A percentile compares a stretch with the other conserved stretches of the same genome.
phyloP scores from a whole-genome alignment of 1,140 invertebrate genomes.

The Aplysia californica region DNA sequence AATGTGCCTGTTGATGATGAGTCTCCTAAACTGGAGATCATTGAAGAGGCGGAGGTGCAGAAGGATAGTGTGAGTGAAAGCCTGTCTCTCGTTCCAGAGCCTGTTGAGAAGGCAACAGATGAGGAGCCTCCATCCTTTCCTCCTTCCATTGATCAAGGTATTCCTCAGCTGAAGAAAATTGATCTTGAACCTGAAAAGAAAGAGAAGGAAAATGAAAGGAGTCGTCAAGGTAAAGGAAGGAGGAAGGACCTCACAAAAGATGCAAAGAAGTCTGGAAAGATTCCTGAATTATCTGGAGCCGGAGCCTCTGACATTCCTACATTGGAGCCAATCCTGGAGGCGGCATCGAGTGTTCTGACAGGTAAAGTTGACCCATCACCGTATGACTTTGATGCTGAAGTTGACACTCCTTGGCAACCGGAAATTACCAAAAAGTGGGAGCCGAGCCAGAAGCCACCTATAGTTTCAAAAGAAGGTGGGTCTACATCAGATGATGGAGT shows the following conservation, averaged over 20 bases:
- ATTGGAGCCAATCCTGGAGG: constrained; percentile 24
- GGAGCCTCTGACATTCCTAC: constrained; percentile 9
- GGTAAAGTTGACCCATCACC: constrained; percentile 26
- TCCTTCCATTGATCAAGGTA: constrained; percentile 5
- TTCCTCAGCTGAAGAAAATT: constrained; percentile 29
- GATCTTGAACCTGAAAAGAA: constrained; percentile 22
- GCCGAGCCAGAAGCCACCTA: constrained; percentile 15
- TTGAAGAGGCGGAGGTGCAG: not conserved
- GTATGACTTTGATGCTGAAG: constrained; percentile 39
- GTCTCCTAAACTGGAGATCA: constrained; percentile 24
- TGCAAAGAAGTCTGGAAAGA: constrained; percentile 23
- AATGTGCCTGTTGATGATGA: not conserved
- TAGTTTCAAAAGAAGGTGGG: constrained; percentile 4
- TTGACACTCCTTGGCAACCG: constrained; percentile 25
- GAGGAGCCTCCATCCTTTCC: not conserved
- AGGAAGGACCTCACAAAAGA: constrained; percentile 61
- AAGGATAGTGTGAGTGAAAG: not conserved
- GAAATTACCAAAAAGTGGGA: constrained; percentile 42
- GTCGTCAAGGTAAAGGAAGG: constrained; percentile 41
- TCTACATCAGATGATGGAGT: constrained; percentile 20
- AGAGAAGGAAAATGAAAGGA: constrained; percentile 25
- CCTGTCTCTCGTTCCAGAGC: not conserved
- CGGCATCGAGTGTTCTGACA: not conserved
- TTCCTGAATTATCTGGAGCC: not conserved
- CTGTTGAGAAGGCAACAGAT: not conserved